Evolutionary conservation across 2,797 vertebrate genomes (phyloP).

Genomic region (Molothrus ater): DNA sequence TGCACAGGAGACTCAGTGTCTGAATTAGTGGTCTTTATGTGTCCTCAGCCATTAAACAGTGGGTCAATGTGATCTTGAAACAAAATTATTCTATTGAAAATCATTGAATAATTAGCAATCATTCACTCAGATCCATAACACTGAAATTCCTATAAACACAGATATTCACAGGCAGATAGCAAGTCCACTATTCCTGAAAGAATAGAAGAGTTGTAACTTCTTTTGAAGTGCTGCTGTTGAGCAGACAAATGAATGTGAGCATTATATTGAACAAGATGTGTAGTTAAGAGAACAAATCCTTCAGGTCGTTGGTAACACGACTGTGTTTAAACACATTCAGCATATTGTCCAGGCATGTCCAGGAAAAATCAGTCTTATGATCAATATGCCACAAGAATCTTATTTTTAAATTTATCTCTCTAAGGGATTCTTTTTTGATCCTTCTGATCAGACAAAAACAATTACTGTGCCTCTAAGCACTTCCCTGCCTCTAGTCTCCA

Average conservation of each 20-base stretch:
- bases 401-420: background rate
- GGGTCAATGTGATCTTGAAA: background rate
- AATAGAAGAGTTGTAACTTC: background rate
- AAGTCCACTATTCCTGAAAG: background rate
- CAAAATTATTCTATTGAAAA: background rate
- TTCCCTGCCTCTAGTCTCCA: background rate
- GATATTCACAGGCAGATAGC: background rate
- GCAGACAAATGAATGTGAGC: background rate
- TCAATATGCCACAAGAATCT: constrained; percentile 1
- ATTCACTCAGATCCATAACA: background rate
- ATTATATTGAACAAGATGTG: background rate
- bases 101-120: background rate
- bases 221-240: background rate
- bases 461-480: constrained; percentile 24
- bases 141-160: background rate
- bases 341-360: background rate
- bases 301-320: background rate
- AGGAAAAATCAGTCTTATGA: constrained; percentile 28
- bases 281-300: background rate
- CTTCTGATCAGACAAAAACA: constrained; percentile 42
- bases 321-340: background rate
- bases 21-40: background rate
- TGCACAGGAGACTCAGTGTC: background rate
- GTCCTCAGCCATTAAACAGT: background rate
- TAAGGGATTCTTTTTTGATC: constrained; percentile 14